These are phyloP conservation scores for Tragulus kanchil DNA, from an alignment of 2,113 vertebrate species.

Conservation along the genomic window DNA sequence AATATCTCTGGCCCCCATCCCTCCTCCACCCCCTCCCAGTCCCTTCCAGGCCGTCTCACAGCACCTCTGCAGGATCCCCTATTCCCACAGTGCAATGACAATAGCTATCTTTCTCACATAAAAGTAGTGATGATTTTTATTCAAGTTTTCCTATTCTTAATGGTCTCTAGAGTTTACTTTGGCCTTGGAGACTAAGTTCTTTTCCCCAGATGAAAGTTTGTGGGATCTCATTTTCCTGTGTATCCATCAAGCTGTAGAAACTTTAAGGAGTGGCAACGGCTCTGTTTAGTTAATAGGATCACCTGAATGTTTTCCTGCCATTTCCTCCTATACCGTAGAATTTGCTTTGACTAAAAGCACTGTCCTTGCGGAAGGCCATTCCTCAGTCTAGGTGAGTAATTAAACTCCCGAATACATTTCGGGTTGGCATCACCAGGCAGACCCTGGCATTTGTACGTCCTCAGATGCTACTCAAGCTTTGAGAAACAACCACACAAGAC, in stretches of 20 bases:
- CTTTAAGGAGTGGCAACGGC: not conserved
- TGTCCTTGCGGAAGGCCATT: not conserved
- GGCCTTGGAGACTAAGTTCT: not conserved
- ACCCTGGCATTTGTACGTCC: not conserved
- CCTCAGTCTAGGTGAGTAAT: not conserved
- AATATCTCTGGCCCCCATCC: too few species aligned
- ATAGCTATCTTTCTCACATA: too few species aligned
- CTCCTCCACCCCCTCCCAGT: too few species aligned
- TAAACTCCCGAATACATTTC: not conserved
- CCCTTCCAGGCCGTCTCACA: too few species aligned
- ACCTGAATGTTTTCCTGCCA: not conserved
- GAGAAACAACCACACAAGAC: not conserved
- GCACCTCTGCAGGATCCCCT: too few species aligned
- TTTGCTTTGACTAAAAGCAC: not conserved
- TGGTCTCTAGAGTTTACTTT: not conserved
- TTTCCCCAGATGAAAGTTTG: not conserved
- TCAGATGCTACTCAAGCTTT: not conserved
- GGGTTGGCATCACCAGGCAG: not conserved
- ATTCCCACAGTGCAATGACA: too few species aligned
- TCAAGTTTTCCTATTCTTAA: not conserved
- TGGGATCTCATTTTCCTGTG: slow-evolving; percentile 11
- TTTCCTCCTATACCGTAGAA: not conserved
- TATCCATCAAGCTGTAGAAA: not conserved
- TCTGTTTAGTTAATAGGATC: not conserved
- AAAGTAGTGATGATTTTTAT: not conserved